Evolutionary conservation across 2,113 vertebrate species (phyloP), one percentile per base, ranked within the genome.

Genomic region (Tyrannus savana): DNA sequence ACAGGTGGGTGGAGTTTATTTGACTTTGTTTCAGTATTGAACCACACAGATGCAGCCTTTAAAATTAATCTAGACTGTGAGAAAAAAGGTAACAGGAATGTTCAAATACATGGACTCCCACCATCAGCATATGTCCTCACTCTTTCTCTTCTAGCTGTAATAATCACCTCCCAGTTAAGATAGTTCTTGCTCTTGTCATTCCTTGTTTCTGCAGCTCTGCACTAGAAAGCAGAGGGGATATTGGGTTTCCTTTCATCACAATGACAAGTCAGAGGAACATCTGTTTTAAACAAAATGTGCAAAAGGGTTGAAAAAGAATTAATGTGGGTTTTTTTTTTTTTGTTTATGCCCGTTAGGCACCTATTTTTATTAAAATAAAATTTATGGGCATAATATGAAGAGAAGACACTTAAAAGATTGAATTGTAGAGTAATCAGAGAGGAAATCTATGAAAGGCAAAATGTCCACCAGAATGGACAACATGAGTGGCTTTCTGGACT

Each of bases 311-410:
- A 88, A 64, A 92, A 90, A 75, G 16, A 87, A 91, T 93, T 79
- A 90, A 76, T 7, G 75, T 46, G 64, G 52, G 23, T 14, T 13
- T 10, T 58, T 76, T 56, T 72, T 82, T 59, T 68, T 56, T 96
- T 97, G 91, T 94, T 93, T 97, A 96, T 98, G 93, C 84, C 95
- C 83, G 58, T 86, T 95, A 95, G 96, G 93, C 94, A 95, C 85
- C 31, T 84, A 83, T 94, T 98, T 97, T 97, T 97, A 98, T 98
- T 97, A 97, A 98, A 98, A 96, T 96, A 93, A 96, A 97, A 98
- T 98, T 97, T 98, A 98, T 93, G 95, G 95, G 91, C 92, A 90
- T 95, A 95, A 92, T 95, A 69, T 91, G 73, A 83, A 94, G 93
- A 71, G 72, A 94, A 95, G 94, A 85, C 46, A 67, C 95, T 92